phyloP scores from a whole-genome alignment of 2,113 vertebrate genomes.

The Bubo blakistoni region DNA sequence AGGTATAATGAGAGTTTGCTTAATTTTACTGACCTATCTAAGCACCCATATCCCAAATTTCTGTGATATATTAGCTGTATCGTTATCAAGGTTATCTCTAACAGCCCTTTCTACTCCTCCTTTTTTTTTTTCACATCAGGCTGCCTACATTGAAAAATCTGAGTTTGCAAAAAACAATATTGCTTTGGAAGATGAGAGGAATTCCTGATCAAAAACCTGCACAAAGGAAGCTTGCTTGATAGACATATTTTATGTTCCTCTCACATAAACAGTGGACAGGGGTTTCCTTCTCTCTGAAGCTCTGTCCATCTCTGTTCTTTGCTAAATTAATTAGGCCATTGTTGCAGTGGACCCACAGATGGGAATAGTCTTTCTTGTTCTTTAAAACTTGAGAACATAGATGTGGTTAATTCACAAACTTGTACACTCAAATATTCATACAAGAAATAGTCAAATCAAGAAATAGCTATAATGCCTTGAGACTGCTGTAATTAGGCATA shows the following conservation, averaged over 20 bases:
- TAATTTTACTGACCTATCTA: not conserved
- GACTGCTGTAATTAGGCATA: not conserved
- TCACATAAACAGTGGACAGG: not conserved
- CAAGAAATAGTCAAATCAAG: not conserved
- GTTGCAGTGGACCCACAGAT: not conserved
- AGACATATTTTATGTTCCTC: not conserved
- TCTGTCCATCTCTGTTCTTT: not conserved
- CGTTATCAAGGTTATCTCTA: not conserved
- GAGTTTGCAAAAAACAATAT: not conserved
- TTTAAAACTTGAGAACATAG: not conserved
- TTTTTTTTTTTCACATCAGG: not conserved
- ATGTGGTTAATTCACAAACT: not conserved
- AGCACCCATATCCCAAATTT: not conserved
- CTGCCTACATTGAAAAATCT: not conserved
- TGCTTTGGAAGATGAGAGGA: not conserved
- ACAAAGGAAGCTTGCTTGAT: not conserved
- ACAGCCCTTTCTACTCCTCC: not conserved
- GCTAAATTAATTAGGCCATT: not conserved
- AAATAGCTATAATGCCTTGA: not conserved
- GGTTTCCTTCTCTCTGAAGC: not conserved
- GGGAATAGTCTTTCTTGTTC: not conserved
- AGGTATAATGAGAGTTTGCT: not conserved
- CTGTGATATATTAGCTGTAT: not conserved
- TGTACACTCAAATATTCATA: not conserved
- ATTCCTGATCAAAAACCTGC: not conserved